Evolutionary conservation across 2,113 vertebrate genomes (phyloP).

Genomic region (Cynoglossus semilaevis): DNA sequence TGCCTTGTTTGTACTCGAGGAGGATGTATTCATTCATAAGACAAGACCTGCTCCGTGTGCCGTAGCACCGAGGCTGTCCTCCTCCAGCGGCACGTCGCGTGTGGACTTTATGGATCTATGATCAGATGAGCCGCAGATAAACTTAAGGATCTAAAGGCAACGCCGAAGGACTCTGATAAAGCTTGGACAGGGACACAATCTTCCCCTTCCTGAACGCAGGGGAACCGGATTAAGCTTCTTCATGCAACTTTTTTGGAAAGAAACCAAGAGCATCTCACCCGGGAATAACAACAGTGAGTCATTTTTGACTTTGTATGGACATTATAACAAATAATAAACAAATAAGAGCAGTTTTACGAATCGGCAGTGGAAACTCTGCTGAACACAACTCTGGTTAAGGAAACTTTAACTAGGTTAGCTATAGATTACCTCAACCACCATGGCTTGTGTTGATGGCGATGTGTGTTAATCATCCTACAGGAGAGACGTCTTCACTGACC

Average conservation of each 20-base stretch:
- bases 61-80: constrained; percentile 38
- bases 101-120: constrained; percentile 74
- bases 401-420: too few species aligned
- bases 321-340: neutral
- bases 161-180: constrained; percentile 31
- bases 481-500: too few species aligned
- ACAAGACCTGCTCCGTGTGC: constrained; percentile 63
- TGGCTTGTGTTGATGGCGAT: constrained; percentile 38
- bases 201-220: constrained; percentile 28
- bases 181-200: constrained; percentile 43
- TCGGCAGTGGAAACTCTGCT: too few species aligned
- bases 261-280: constrained; percentile 68
- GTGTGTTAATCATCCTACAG: constrained; percentile 6
- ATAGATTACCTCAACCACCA: too few species aligned
- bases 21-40: constrained; percentile 89
- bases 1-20: constrained; percentile 52
- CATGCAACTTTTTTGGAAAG: constrained; percentile 82
- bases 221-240: constrained; percentile 76
- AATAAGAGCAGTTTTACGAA: neutral
- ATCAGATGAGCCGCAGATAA: constrained; percentile 22
- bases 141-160: constrained; percentile 42
- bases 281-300: constrained; percentile 65
- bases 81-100: constrained; percentile 33
- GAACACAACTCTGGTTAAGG: too few species aligned
- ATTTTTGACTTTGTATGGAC: neutral